Conservation (phyloP, 2,113 vertebrate species). For the Cottus gobio region DNA sequence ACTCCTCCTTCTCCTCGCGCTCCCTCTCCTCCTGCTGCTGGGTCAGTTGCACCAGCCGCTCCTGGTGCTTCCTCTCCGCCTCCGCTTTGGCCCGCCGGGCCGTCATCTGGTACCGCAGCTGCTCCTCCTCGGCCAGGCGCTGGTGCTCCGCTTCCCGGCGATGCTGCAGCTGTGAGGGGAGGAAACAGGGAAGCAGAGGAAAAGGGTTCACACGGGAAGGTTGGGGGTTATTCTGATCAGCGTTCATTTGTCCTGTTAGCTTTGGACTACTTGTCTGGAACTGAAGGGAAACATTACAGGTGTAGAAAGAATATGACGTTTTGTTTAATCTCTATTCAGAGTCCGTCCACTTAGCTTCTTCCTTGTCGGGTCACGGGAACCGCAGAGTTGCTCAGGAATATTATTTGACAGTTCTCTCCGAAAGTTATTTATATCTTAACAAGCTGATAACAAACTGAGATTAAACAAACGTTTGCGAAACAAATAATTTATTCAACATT, state of each 20-base stretch:
- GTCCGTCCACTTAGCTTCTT: constrained; percentile 18
- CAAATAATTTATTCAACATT: constrained; percentile 58
- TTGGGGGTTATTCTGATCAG: neutral
- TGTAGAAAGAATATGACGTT: constrained; percentile 1
- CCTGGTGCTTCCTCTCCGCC: constrained; percentile 94
- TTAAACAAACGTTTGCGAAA: constrained; percentile 54
- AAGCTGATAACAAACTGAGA: constrained; percentile 56
- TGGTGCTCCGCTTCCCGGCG: constrained; percentile 92
- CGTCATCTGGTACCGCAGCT: constrained; percentile 95
- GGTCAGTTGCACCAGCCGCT: constrained; percentile 89
- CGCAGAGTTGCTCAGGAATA: constrained; percentile 5
- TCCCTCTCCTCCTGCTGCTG: constrained; percentile 91
- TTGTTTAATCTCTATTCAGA: neutral
- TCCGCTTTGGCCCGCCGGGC: constrained; percentile 94
- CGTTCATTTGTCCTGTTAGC: neutral
- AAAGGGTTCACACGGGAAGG: constrained; percentile 41
- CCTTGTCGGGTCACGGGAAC: neutral
- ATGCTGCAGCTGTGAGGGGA: constrained; percentile 84
- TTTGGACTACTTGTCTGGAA: neutral
- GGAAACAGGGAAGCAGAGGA: constrained; percentile 20
- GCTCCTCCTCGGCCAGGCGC: constrained; percentile 91
- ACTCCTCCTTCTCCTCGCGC: constrained; percentile 90
- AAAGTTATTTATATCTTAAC: constrained; percentile 3
- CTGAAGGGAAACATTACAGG: constrained; percentile 4
- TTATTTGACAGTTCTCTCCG: neutral